A percentile compares a stretch with the other conserved stretches of the same genome.
phyloP scores from a whole-genome alignment of 2,797 vertebrate genomes.

The Lepilemur ruficaudatus region DNA sequence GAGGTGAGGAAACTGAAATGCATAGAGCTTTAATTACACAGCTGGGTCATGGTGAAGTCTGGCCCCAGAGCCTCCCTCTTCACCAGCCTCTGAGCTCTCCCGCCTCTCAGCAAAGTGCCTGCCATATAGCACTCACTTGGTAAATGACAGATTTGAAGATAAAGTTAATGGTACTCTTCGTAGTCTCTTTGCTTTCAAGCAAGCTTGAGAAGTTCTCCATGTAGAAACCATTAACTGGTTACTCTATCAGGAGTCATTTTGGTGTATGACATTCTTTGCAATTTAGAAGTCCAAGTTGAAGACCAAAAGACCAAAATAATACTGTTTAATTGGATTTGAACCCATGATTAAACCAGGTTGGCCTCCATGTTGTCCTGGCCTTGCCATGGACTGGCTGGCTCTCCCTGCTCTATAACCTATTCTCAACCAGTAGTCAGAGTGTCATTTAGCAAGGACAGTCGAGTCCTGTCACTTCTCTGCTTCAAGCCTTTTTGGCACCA shows the following conservation, averaged over 20 bases:
- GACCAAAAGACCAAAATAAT: background rate
- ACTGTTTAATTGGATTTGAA: background rate
- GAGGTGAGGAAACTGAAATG: background rate
- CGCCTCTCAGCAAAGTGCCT: background rate
- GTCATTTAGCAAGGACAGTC: background rate
- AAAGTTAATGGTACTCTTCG: background rate
- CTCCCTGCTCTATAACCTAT: background rate
- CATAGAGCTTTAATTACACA: background rate
- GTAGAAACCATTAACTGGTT: background rate
- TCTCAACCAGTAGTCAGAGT: background rate
- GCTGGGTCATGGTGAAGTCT: background rate
- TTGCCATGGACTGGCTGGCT: background rate
- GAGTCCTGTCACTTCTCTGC: background rate
- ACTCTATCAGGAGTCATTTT: background rate
- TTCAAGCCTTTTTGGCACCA: too few relatives aligned
- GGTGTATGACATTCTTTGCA: background rate
- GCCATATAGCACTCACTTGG: fast-evolving
- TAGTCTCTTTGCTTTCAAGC: background rate
- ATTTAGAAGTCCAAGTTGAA: background rate
- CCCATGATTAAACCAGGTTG: background rate
- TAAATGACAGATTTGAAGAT: background rate
- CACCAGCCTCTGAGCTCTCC: background rate
- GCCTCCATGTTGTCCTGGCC: background rate
- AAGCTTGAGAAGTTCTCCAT: background rate
- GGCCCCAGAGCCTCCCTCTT: background rate